Evolutionary conservation across 2,888 invertebrate species (phyloP).

Genomic region (Norana najaformis): DNA sequence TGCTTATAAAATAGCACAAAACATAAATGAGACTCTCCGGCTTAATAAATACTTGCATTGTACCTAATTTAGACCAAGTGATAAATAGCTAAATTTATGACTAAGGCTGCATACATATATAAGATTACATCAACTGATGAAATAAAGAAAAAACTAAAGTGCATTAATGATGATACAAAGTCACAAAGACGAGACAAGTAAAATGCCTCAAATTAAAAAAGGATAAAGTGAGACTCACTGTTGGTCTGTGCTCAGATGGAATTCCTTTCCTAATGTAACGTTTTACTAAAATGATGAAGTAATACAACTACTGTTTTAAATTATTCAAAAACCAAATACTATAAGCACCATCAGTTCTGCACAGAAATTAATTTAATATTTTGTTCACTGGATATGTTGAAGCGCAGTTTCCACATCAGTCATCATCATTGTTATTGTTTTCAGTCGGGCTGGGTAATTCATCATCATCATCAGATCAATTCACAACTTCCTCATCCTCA

Average conservation of each 20-base stretch:
- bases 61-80: too few relatives aligned
- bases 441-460: background rate
- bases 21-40: too few relatives aligned
- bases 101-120: background rate
- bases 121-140: background rate
- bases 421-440: background rate
- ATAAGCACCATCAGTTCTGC: background rate
- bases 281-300: conserved; percentile 68
- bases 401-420: background rate
- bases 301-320: background rate
- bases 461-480: too few relatives aligned
- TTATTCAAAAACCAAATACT: background rate
- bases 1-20: too few relatives aligned
- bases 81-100: background rate
- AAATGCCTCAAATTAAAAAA: background rate
- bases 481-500: too few relatives aligned
- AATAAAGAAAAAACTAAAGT: background rate
- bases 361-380: background rate
- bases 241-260: conserved; percentile 70
- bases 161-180: background rate
- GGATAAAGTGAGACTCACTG: conserved; percentile 33
- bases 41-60: background rate
- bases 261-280: conserved; percentile 89
- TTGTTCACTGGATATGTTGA: background rate
- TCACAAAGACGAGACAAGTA: background rate